Percentiles rank a stretch among this genome's conserved stretches.
phyloP scores from a whole-genome alignment of 2,888 invertebrate species.

The Camponotus fellah region DNA sequence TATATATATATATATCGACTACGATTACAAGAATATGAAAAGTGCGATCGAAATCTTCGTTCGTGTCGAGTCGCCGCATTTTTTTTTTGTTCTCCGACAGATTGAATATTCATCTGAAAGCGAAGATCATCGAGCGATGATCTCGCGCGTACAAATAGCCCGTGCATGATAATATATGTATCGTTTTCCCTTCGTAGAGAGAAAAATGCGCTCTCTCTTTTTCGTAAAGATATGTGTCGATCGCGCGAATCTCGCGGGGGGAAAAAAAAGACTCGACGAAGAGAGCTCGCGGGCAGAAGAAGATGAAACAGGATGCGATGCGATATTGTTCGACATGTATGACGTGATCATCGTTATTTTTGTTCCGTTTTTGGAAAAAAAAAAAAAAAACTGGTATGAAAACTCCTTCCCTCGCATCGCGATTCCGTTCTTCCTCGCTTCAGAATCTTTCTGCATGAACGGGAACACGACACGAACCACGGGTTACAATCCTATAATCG shows the following conservation, averaged over 20 bases:
- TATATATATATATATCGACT: conserved; percentile 16
- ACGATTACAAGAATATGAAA: conserved; percentile 53
- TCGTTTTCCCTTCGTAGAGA: not conserved
- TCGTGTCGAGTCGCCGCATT: conserved; percentile 44
- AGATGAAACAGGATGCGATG: conserved; percentile 32
- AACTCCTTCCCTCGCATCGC: conserved; percentile 46
- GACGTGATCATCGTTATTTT: conserved; percentile 59
- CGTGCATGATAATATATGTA: not conserved
- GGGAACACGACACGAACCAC: not conserved
- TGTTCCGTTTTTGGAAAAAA: conserved; percentile 54
- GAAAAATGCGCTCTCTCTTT: conserved; percentile 11
- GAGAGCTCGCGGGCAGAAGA: conserved; percentile 42
- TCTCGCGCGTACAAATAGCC: not conserved
- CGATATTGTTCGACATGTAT: conserved; percentile 40
- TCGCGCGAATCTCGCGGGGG: conserved; percentile 27
- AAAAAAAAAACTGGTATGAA: conserved; percentile 74
- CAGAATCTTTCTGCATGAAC: conserved; percentile 2
- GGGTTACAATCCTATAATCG: conserved; percentile 10
- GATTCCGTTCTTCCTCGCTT: conserved; percentile 3
- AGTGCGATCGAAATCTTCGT: conserved; percentile 41
- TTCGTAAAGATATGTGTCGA: conserved; percentile 27
- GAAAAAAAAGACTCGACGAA: not conserved
- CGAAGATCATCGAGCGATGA: not conserved
- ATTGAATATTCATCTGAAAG: not conserved
- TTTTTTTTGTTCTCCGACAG: not conserved